phyloP scores from a whole-genome alignment of 2,113 vertebrate species.

The Todiramphus saurophagus region DNA sequence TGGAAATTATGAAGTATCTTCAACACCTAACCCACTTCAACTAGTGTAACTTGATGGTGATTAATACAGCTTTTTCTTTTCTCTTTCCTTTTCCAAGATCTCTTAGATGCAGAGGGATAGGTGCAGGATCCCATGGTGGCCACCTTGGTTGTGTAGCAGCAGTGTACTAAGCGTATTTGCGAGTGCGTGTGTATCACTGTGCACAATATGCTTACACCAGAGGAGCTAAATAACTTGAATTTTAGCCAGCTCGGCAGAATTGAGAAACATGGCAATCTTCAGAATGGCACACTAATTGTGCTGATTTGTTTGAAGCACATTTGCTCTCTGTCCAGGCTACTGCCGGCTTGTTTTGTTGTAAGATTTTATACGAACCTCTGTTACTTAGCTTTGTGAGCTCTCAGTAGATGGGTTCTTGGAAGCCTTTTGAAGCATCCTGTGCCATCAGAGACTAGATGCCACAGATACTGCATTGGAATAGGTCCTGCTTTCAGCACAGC shows the following conservation, averaged over 20 bases:
- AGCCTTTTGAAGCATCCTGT: background rate
- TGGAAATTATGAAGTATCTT: background rate
- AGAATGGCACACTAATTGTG: background rate
- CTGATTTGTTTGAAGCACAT: background rate
- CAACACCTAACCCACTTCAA: background rate
- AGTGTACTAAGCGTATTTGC: background rate
- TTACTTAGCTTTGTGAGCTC: background rate
- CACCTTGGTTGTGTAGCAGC: background rate
- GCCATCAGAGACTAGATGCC: background rate
- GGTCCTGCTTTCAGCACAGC: background rate
- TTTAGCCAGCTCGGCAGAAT: background rate
- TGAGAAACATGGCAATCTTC: accelerated
- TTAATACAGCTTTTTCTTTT: background rate
- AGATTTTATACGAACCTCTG: background rate
- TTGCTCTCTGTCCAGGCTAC: background rate
- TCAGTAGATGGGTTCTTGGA: background rate
- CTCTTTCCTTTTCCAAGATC: no score
- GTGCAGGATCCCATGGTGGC: background rate
- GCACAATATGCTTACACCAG: background rate
- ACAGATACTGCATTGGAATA: accelerated
- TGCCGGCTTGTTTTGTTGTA: background rate
- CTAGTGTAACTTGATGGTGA: background rate
- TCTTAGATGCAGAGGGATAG: background rate
- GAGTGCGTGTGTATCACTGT: background rate
- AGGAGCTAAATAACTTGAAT: background rate